Conservation (phyloP, 2,113 vertebrate species). For the Ophiodon elongatus region DNA sequence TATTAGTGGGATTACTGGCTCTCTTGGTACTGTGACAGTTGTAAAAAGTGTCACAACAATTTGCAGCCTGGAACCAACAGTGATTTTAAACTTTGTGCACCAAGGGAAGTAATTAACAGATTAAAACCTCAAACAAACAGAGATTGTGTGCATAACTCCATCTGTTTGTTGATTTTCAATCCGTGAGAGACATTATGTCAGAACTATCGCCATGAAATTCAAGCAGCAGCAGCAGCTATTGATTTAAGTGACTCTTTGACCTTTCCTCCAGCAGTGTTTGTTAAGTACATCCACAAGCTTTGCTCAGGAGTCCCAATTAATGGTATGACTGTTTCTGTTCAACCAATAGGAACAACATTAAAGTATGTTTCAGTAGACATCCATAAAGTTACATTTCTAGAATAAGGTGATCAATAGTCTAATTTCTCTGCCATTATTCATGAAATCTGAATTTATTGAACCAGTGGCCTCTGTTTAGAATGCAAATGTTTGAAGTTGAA, state of each 20-base stretch:
- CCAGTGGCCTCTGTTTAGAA: neutral
- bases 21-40: constrained; percentile 33
- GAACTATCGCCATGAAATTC: constrained; percentile 7
- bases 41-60: constrained; percentile 42
- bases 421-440: neutral
- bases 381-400: neutral
- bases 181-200: neutral
- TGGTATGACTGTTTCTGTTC: constrained; percentile 1
- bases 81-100: constrained; percentile 16
- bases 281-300: constrained; percentile 5
- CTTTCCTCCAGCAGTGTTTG: constrained; percentile 24
- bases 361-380: neutral
- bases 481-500: neutral
- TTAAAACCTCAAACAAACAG: neutral
- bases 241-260: constrained; percentile 26
- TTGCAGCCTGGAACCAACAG: constrained; percentile 18
- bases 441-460: neutral
- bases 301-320: constrained; percentile 1
- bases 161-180: neutral
- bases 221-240: constrained; percentile 5
- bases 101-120: constrained; percentile 24
- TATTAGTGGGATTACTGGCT: constrained; percentile 29
- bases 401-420: neutral
- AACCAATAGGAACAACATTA: neutral
- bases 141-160: constrained; percentile 5